Base-by-base conservation (phyloP, 2,888 invertebrate genomes). In the Melinopterus prodromus region DNA sequence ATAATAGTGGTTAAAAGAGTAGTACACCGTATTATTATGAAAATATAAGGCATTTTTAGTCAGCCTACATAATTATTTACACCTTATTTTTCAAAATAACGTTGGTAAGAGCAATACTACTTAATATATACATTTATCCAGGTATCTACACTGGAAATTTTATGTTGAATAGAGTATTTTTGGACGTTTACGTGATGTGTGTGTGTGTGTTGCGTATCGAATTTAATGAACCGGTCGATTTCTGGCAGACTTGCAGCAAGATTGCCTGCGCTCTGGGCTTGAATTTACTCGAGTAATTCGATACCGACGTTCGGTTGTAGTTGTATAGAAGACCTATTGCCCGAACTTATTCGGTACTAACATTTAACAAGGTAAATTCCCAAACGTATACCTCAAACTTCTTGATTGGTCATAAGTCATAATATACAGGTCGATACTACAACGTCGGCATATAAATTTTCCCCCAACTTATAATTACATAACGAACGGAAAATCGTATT, bases 201-300 rank as follows among this genome's bases (percentile, higher is more conserved):
- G 5, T 53, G 53, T 53, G 53, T 12, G 12, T 6, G 53, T 53
- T 53, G 53, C 53, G 53, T 53, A 53, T 53, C 53, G 53, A 53
- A 53, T 53, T 53, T 53, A 53, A 53, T 53, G 53, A 53, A 53
- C 53, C 53, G 53, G 53, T 53, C 53, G 53, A 53, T 53, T 53
- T 53, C 53, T 53, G 53, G 53, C 53, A 4, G 12, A 53, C 53
- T 53, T 12, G 53, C 53, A 53, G 12, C 53, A 26, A 26, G 26
- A 9, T 53, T 53, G 53, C 53, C 5, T 26, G 53, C 12, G 53
- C 53, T 53, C 53, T 53, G 1, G 53, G 53, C 53, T 12, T 6
- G 12, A 53, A 53, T 53, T 53, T 53, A 53, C 53, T 53, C 53
- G 53, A 7, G 53, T 53, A 53, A 53, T 12, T 53, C 53, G 5